Evolutionary conservation across 2,888 invertebrate genomes (phyloP), one percentile per base, ranked within the genome.

Genomic region (Heliothis peltigera): DNA sequence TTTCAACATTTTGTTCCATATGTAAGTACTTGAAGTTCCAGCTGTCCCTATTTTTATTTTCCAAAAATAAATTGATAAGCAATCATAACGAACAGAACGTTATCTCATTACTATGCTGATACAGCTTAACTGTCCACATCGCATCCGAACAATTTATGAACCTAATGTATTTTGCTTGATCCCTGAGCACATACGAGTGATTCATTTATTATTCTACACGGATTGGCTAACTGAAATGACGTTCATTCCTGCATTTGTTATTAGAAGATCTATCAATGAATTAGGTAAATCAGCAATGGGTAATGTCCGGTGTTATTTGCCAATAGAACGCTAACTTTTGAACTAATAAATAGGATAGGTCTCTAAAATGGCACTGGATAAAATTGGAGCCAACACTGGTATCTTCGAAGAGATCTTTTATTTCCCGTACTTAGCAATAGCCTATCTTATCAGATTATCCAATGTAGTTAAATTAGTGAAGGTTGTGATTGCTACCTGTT

Each of bases 141-240:
- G 17, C 53, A 58, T 39, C n/a, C 15, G 4, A 60, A 55, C 73
- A 42, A 73, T 73, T 73, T 73, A 73, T 77, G 53, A 73, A 77
- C 60, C 54, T 47, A 77, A 65, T 77, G 60, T 65, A 73, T 73
- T 76, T 77, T 19, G 47, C 39, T 65, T 72, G 67, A 73, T 73
- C 72, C 61, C 53, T 56, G 10, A 77, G 72, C 56, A 65, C 44
- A 39, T 48, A 47, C 39, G 51, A 56, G 72, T 73, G 56, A 77
- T 77, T 72, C 53, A 73, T 77, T 35, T 59, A 51, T 57, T 57
- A 60, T 64, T 44, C 70, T 51, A 35, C 46, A 47, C 43, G 25
- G 73, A 58, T 54, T 72, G 72, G 66, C 35, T 57, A 59, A 56
- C 72, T 72, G 66, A 76, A 72, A 64, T 59, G n/a, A 72, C 55